A percentile compares a stretch with the other conserved stretches of the same genome.
phyloP scores from a whole-genome alignment of 2,113 vertebrate species.

The Pachycephala philippinensis region DNA sequence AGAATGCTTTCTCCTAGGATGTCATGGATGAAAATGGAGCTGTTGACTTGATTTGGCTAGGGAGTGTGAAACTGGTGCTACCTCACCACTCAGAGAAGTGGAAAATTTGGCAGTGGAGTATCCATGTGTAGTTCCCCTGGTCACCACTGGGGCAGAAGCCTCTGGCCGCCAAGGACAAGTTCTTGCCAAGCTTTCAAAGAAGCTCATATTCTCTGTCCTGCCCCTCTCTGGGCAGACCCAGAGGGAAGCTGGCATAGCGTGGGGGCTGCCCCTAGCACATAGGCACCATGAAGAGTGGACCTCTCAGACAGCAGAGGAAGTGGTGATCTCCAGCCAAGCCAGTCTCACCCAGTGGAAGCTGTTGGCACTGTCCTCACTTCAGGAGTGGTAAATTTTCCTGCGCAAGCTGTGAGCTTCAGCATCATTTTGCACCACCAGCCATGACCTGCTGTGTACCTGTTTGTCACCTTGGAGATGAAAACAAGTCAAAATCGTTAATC shows the following conservation, averaged over 20 bases:
- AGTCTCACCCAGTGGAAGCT: rapidly evolving
- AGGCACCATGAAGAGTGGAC: rapidly evolving
- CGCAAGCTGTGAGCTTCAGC: not conserved
- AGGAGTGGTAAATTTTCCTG: not conserved
- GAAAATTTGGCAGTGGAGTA: not conserved
- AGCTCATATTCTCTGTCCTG: rapidly evolving
- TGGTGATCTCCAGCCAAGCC: not conserved
- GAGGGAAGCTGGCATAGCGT: rapidly evolving
- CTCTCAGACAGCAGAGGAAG: rapidly evolving
- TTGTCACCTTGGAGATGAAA: not conserved
- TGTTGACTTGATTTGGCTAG: rapidly evolving
- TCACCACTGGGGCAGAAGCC: rapidly evolving
- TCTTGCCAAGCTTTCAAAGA: not conserved
- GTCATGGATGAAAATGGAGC: not conserved
- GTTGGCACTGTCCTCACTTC: not conserved
- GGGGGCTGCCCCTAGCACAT: not conserved
- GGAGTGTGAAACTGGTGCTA: not conserved
- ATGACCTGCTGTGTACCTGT: not conserved
- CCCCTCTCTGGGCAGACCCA: rapidly evolving
- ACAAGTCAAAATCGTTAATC: not conserved
- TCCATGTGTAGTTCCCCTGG: rapidly evolving
- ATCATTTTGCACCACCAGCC: not conserved
- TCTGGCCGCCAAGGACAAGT: not conserved
- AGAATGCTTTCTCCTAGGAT: rapidly evolving
- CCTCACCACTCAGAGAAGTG: not conserved